Conservation (phyloP, 1,140 invertebrate genomes). For the Drosophila prosaltans region DNA sequence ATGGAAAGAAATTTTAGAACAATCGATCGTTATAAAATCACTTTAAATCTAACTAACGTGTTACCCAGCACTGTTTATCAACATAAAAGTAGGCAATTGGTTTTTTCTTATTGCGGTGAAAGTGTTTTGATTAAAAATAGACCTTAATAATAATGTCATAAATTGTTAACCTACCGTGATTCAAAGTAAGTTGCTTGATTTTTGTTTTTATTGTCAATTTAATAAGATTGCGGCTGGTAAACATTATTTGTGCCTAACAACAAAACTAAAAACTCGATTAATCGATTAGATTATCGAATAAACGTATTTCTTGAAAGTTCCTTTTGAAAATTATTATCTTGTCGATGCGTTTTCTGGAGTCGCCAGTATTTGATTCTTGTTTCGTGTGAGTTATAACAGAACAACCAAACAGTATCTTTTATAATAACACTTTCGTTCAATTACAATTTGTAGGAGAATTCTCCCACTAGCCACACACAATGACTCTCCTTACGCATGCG, state of each 20-base stretch:
- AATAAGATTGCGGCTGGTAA: not conserved
- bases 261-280: constrained; percentile 2
- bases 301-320: not conserved
- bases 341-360: not conserved
- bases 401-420: no score
- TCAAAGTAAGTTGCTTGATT: not conserved
- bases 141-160: no score
- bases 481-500: constrained; percentile 52
- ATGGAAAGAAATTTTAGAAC: no score
- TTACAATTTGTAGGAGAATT: not conserved
- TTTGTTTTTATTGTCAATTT: not conserved
- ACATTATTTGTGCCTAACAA: not conserved
- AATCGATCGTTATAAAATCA: not conserved
- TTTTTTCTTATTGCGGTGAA: no score
- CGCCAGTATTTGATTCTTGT: not conserved
- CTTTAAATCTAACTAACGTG: not conserved
- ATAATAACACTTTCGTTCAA: not conserved
- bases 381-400: not conserved
- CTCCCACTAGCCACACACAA: not conserved
- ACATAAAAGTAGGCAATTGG: not conserved
- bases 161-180: not conserved
- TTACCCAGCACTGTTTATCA: not conserved
- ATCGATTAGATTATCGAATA: not conserved
- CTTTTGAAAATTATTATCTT: not conserved
- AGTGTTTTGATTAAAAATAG: no score